Percentiles rank a stretch among this genome's conserved stretches.
These are phyloP conservation scores for Nebria ingens DNA, from an alignment of 1,140 invertebrate genomes.

Conservation along the genomic window DNA sequence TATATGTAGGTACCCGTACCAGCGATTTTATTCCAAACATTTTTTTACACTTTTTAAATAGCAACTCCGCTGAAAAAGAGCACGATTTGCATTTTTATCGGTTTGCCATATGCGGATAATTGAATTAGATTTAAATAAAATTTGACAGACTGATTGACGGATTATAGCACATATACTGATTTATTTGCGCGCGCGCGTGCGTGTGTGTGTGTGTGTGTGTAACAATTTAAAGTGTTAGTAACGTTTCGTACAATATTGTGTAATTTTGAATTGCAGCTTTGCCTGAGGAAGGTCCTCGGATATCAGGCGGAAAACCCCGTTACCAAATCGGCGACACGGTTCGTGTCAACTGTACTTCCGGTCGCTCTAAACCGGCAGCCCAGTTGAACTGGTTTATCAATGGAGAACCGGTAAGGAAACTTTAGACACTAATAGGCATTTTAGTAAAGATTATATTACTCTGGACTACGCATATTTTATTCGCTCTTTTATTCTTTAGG, in stretches of 20 bases:
- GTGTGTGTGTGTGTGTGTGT: too few species aligned
- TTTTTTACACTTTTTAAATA: too few species aligned
- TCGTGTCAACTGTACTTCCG: constrained; percentile 73
- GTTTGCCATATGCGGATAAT: neutral
- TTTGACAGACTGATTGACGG: neutral
- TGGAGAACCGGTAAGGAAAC: constrained; percentile 50
- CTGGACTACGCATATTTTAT: too few species aligned
- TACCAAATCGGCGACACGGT: constrained; percentile 75
- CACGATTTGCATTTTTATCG: neutral
- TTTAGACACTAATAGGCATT: too few species aligned
- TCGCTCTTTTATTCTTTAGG: too few species aligned
- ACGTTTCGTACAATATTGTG: neutral
- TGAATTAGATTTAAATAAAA: neutral
- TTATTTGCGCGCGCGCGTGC: too few species aligned
- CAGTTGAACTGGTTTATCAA: constrained; percentile 81
- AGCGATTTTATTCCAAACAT: too few species aligned
- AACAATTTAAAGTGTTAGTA: too few species aligned
- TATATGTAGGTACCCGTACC: too few species aligned
- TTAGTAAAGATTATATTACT: too few species aligned
- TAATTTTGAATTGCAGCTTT: constrained; percentile 48
- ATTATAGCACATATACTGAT: neutral
- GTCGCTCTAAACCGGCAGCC: constrained; percentile 69
- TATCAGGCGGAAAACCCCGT: constrained; percentile 62
- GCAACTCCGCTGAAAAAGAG: neutral
- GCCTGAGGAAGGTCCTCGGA: constrained; percentile 70